phyloP scores from a whole-genome alignment of 2,888 invertebrate genomes.

The Archaeoteleia sp. region DNA sequence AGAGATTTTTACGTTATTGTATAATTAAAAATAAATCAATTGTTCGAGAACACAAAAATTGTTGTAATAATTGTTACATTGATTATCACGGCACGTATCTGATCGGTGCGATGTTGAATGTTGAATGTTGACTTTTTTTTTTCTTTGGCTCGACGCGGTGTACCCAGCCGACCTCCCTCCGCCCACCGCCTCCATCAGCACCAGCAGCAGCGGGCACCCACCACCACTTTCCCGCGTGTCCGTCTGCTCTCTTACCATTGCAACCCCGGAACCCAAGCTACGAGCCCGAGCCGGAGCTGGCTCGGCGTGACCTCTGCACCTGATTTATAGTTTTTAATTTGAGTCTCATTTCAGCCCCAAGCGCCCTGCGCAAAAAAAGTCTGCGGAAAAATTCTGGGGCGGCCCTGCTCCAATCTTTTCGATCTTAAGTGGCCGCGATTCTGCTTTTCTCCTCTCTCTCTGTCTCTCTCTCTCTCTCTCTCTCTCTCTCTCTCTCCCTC shows the following conservation, averaged over 20 bases:
- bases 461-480: background rate
- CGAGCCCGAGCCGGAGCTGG: constrained; percentile 25
- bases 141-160: background rate
- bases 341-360: constrained; percentile 64
- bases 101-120: too few species aligned
- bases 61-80: too few species aligned
- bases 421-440: constrained; percentile 60
- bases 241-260: constrained; percentile 20
- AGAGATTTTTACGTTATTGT: too few species aligned
- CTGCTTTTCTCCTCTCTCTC: constrained; percentile 25
- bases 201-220: background rate
- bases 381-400: constrained; percentile 58
- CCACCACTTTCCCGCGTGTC: constrained; percentile 23
- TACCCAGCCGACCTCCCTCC: background rate
- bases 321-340: constrained; percentile 72
- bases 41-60: too few species aligned
- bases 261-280: constrained; percentile 18
- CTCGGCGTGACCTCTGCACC: constrained; percentile 59
- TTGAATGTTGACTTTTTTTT: background rate
- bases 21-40: too few species aligned
- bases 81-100: too few species aligned
- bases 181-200: constrained; percentile 12
- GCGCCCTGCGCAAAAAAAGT: constrained; percentile 37
- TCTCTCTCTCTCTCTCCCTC: constrained; percentile 26
- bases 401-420: constrained; percentile 60